Evolutionary conservation across 2,797 vertebrate species (phyloP).

Genomic region (Enteromius mattozi): DNA sequence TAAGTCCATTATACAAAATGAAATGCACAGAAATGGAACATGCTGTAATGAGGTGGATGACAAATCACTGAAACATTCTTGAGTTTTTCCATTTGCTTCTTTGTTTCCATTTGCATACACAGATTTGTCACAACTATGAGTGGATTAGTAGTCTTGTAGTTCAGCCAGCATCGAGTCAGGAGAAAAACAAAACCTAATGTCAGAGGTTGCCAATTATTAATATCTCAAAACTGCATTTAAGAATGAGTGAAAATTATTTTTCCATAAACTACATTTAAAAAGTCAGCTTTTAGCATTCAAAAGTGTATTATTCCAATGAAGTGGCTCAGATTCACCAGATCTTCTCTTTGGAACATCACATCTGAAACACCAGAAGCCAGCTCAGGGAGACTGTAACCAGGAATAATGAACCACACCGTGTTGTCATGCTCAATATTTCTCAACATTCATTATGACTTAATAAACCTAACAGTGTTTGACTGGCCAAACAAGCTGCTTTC

Average conservation of each 20-base stretch:
- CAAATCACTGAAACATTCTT: conserved; percentile 35
- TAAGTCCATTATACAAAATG: conserved; percentile 42
- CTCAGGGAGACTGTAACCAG: conserved; percentile 7
- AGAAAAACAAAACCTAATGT: conserved; percentile 6
- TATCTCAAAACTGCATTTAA: not conserved
- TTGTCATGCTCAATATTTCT: conserved; percentile 40
- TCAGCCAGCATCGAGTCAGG: not conserved
- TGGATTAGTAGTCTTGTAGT: conserved; percentile 9
- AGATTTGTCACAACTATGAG: conserved; percentile 32
- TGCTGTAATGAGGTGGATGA: conserved; percentile 41
- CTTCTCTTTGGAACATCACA: not conserved
- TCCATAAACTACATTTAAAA: not conserved
- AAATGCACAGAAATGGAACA: conserved; percentile 36
- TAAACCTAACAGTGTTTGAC: conserved; percentile 34
- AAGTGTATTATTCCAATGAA: not conserved
- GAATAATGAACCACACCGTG: conserved; percentile 44
- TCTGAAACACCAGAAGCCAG: conserved; percentile 25
- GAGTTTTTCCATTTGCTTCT: conserved; percentile 22
- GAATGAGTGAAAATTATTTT: not conserved
- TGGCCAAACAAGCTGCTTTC: conserved; percentile 19
- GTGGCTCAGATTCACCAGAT: conserved; percentile 21
- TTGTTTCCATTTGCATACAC: conserved; percentile 15
- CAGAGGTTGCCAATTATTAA: not conserved
- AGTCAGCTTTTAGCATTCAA: not conserved
- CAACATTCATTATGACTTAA: conserved; percentile 44